A percentile compares a stretch with the other conserved stretches of the same genome.
Evolutionary conservation across 1,140 invertebrate genomes (phyloP).

Genomic region (Platyscapa corneri): DNA sequence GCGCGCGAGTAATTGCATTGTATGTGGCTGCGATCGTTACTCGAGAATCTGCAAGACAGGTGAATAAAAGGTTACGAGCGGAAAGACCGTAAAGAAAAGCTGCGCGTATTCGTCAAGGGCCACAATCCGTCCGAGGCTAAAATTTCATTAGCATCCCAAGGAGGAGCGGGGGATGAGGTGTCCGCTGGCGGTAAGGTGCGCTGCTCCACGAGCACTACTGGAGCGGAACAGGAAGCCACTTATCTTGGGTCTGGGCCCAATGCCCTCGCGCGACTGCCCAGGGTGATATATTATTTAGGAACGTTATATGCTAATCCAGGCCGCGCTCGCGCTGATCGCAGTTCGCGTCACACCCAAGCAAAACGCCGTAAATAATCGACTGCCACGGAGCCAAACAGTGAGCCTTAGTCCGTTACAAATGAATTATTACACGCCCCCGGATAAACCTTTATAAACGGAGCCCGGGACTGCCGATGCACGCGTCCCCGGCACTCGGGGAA

Average conservation of each 20-base stretch:
- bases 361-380: constrained; percentile 39
- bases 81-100: not conserved
- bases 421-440: constrained; percentile 35
- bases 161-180: constrained; percentile 6
- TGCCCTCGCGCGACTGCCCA: constrained; percentile 48
- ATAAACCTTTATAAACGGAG: constrained; percentile 39
- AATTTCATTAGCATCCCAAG: constrained; percentile 18
- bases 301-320: constrained; percentile 63
- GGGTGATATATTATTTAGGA: constrained; percentile 65
- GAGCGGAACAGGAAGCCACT: constrained; percentile 61
- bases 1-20: not conserved
- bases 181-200: not conserved
- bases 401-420: constrained; percentile 24
- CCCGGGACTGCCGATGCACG: not conserved
- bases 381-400: not conserved
- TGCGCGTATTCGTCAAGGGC: not conserved
- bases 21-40: not conserved
- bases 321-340: too few relatives aligned
- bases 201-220: not conserved
- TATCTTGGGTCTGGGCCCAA: constrained; percentile 56
- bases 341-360: not conserved
- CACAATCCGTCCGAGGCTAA: not conserved
- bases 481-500: not conserved
- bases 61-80: not conserved
- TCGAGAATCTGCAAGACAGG: not conserved